These are phyloP conservation scores for Pseudolycoriella hygida DNA, from an alignment of 2,888 invertebrate genomes.

Conservation along the genomic window DNA sequence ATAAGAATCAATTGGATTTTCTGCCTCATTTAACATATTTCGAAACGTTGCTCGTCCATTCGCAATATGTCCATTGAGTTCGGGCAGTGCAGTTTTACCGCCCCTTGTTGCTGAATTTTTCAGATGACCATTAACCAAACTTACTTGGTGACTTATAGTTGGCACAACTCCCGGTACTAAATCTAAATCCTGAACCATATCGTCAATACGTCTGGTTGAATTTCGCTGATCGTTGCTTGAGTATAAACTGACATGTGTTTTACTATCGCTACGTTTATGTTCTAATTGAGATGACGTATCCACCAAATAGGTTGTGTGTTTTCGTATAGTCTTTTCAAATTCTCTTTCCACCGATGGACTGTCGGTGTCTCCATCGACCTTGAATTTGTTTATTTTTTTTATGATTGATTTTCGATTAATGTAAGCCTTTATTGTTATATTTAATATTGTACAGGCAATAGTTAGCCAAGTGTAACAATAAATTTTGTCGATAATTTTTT, in stretches of 20 bases:
- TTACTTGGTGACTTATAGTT: conserved; percentile 30
- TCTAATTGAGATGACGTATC: conserved; percentile 3
- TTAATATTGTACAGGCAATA: too few relatives aligned
- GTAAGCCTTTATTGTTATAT: too few relatives aligned
- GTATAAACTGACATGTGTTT: conserved; percentile 13
- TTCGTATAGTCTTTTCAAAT: conserved; percentile 49
- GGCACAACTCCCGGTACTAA: conserved; percentile 28
- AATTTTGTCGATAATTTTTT: too few relatives aligned
- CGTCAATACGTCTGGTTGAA: conserved; percentile 3
- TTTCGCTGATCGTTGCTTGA: conserved; percentile 9
- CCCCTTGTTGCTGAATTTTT: neutral
- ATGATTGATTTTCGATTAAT: conserved; percentile 7
- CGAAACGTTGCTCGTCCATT: neutral
- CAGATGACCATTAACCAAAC: conserved; percentile 17
- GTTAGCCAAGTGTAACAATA: too few relatives aligned
- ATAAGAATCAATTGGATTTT: neutral
- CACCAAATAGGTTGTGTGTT: conserved; percentile 43
- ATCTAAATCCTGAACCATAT: conserved; percentile 25
- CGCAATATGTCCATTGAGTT: neutral
- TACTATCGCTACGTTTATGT: conserved; percentile 1
- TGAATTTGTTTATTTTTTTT: conserved; percentile 5
- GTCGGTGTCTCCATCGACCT: conserved; percentile 81
- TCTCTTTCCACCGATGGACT: conserved; percentile 58
- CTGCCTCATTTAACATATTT: neutral
- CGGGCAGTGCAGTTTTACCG: neutral